Percentiles rank a stretch among this genome's conserved stretches.
Evolutionary conservation across 2,797 vertebrate genomes (phyloP).

Genomic region (Rhynchotus rufescens): DNA sequence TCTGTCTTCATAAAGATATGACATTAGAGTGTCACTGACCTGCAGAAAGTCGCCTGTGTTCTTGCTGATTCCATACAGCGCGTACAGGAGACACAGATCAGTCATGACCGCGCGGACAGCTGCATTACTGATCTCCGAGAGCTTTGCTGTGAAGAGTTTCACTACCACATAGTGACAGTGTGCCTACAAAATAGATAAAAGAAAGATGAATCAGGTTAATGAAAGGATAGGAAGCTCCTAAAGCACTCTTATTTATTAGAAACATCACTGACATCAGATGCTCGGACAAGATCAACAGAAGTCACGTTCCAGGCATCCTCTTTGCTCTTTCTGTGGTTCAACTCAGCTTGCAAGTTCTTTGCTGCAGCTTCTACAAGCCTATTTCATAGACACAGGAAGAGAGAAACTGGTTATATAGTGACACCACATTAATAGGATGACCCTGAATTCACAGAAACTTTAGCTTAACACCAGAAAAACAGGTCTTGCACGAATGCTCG

Average conservation of each 20-base stretch:
- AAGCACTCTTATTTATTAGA: background rate
- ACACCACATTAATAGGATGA: background rate
- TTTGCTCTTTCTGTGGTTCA: slow-evolving; percentile 85
- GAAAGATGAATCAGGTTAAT: background rate
- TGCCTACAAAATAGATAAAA: slow-evolving; percentile 79
- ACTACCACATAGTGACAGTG: slow-evolving; percentile 96
- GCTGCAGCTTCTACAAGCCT: slow-evolving; percentile 92
- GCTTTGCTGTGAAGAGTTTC: slow-evolving; percentile 90
- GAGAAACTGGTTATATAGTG: background rate
- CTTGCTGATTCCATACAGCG: slow-evolving; percentile 88
- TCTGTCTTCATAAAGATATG: background rate
- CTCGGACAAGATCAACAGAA: slow-evolving; percentile 91
- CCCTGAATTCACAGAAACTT: background rate
- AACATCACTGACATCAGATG: slow-evolving; percentile 88
- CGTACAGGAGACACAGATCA: slow-evolving; percentile 90
- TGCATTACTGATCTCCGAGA: slow-evolving; percentile 84
- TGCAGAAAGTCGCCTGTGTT: slow-evolving; percentile 93
- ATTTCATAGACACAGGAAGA: background rate
- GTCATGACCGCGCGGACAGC: slow-evolving; percentile 84
- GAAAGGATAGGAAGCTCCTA: background rate
- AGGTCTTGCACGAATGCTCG: background rate
- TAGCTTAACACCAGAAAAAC: background rate
- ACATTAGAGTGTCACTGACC: slow-evolving; percentile 76
- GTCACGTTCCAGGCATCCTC: slow-evolving; percentile 97
- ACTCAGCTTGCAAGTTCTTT: slow-evolving; percentile 89